Evolutionary conservation across 2,113 vertebrate species (phyloP), one percentile per base, ranked within the genome.

Genomic region (Hypomesus transpacificus): DNA sequence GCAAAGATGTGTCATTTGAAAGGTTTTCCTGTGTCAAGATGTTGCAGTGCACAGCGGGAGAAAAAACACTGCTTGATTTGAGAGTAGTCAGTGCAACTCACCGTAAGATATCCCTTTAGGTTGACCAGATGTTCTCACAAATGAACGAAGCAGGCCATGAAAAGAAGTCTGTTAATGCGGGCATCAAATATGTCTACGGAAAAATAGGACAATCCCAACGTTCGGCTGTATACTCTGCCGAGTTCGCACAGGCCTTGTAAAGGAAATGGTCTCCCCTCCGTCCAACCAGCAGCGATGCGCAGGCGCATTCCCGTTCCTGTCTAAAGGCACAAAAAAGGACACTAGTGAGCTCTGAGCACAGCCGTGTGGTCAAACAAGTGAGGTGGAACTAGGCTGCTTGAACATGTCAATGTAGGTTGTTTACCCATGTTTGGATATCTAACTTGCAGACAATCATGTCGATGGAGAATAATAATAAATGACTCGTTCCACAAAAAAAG

Each of bases 231-330:
- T 56, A 4, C 75, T 68, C 71, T 52, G 68, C 51, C 75, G 16
- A 28, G 7, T 28, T 31, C 14, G 14, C 3, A 16, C 56, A 84
- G 88, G 90, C 87, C 90, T 87, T 80, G 81, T 26, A 82, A 81
- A 88, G 85, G 89, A 91, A 91, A 91, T 91, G 89, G 88, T 82
- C 85, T 88, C 16, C 39, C 1, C 39, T 46, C 39, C 39, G 9
- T 46, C 39, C 39, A 9, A 46, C 8, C 39, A 28, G 16, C 56
- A 63, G 21, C 9, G 16, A 16, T 13, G 17, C 31, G 31, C 56
- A 16, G 0, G 13, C 14, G 14, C 1, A 68, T n/a, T 53, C 26
- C 51, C 2, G 21, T 46, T 46, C 9, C 7, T 9, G 39, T 11
- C 61, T 22, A 26, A 31, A 0, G 1, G 58, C 50, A 4, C 2